Evolutionary conservation across 2,797 vertebrate genomes (phyloP), one percentile per base, ranked within the genome.

Genomic region (Macrochelys suwanniensis): DNA sequence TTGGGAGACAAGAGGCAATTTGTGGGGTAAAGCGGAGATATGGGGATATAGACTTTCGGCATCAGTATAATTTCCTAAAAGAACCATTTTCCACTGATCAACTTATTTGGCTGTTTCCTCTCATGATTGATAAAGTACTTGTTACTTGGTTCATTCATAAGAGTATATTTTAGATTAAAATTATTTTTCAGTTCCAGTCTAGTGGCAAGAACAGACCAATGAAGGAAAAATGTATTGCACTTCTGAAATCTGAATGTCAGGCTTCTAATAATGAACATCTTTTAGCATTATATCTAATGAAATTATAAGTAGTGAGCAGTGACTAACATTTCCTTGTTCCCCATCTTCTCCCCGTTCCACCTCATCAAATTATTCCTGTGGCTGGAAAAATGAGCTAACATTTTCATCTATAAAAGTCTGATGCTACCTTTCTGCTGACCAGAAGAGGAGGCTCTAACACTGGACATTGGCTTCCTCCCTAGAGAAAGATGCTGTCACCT

Each of bases 401-500:
- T 49, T 82, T 86, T 31, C 2, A 59, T 2, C 83, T 28, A 1
- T 0, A 21, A 21, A 42, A 85, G 12, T 1, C 16, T 45, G 74
- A 10, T 92, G 97, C 88, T 91, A 87, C 80, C 80, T 65, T 77
- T 37, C 80, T 57, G 89, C 51, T 5, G 57, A 82, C 97, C 97
- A 97, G 97, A 84, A 97, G 97, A 96, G 97, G 97, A 97, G 96
- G 97, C 97, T 97, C 85, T 92, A 92, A 93, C 89, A 96, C 90
- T 42, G 94, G 95, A 87, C 87, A 92, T 94, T 28, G 74, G 37
- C 68, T 95, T 13, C 82, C 11, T 82, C 83, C 65, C 92, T 59
- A 3, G 7, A 79, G 86, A 16, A 81, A 37, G 47, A 77, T 31
- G 59, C 37, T 3, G 21, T 13, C 80, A 82, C 76, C 2, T 2